A percentile compares a stretch with the other conserved stretches of the same genome.
Conservation (phyloP, 2,797 vertebrate genomes). For the Bryconaethiops microstoma region DNA sequence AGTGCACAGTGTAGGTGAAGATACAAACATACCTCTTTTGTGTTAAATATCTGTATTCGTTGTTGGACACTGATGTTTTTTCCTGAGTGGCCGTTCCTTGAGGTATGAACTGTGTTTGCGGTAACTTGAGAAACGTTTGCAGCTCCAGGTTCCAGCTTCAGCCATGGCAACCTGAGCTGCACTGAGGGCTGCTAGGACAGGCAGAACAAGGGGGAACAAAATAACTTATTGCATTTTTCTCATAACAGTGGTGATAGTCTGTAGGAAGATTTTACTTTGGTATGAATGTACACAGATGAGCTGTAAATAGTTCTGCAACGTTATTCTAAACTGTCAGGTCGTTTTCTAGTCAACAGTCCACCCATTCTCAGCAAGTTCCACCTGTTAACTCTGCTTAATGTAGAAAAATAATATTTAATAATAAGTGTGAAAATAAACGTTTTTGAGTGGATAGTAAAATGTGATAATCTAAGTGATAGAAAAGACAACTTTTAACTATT, state of each 20-base stretch:
- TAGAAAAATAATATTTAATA: too few relatives aligned
- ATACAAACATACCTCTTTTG: conserved; percentile 37
- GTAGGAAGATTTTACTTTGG: not conserved
- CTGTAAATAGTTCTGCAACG: too few relatives aligned
- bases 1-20: not conserved
- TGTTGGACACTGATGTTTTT: conserved; percentile 13
- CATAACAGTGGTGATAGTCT: not conserved
- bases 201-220: conserved; percentile 1
- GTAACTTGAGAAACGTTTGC: conserved; percentile 79
- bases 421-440: too few relatives aligned
- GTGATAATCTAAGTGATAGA: too few relatives aligned
- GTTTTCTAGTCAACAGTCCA: too few relatives aligned
- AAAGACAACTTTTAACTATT: too few relatives aligned
- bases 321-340: too few relatives aligned
- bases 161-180: conserved; percentile 71
- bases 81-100: conserved; percentile 23
- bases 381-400: too few relatives aligned
- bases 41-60: conserved; percentile 14
- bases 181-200: not conserved
- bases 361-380: too few relatives aligned
- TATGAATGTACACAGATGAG: not conserved
- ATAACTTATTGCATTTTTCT: not conserved
- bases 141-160: conserved; percentile 38
- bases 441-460: too few relatives aligned
- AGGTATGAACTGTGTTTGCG: conserved; percentile 41